Conservation (phyloP, 37 sponge, comb jelly and placozoan species). For the Cliona cf. orientalis region DNA sequence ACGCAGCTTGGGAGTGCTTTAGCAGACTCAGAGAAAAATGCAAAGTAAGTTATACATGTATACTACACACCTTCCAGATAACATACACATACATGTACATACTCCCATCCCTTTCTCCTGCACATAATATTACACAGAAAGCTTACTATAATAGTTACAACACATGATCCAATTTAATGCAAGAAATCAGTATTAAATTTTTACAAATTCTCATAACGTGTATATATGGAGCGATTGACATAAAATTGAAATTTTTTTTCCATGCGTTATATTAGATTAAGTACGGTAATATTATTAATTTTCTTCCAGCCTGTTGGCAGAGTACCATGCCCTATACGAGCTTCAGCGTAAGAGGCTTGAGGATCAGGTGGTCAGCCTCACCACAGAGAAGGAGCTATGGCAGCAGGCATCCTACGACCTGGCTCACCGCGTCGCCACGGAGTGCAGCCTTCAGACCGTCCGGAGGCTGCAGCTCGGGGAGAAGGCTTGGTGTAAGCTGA, state of each 20-base stretch:
- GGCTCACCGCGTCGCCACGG: slow-evolving; percentile 67
- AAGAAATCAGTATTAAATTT: too few relatives aligned
- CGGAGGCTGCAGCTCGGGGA: slow-evolving; percentile 88
- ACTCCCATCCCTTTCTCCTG: not conserved
- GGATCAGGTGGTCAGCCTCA: slow-evolving; percentile 63
- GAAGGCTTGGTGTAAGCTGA: slow-evolving; percentile 87
- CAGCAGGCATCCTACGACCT: slow-evolving; percentile 85
- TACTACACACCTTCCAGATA: not conserved
- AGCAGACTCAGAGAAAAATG: slow-evolving; percentile 88
- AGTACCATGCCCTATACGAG: slow-evolving; percentile 96
- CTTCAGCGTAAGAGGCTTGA: slow-evolving; percentile 92
- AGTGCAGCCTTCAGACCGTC: slow-evolving; percentile 51
- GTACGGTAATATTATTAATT: too few relatives aligned
- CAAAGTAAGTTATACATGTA: slow-evolving; percentile 78
- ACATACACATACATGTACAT: not conserved
- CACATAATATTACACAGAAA: not conserved
- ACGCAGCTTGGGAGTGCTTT: slow-evolving; percentile 79
- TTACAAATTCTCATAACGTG: too few relatives aligned
- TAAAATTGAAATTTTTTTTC: too few relatives aligned
- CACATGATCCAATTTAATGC: too few relatives aligned
- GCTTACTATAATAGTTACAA: too few relatives aligned
- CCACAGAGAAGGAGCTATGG: slow-evolving; percentile 87
- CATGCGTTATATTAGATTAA: too few relatives aligned
- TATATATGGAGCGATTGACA: too few relatives aligned
- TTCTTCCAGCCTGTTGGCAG: slow-evolving; percentile 78